phyloP scores from a whole-genome alignment of 2,113 vertebrate species.

The Podocnemis expansa region DNA sequence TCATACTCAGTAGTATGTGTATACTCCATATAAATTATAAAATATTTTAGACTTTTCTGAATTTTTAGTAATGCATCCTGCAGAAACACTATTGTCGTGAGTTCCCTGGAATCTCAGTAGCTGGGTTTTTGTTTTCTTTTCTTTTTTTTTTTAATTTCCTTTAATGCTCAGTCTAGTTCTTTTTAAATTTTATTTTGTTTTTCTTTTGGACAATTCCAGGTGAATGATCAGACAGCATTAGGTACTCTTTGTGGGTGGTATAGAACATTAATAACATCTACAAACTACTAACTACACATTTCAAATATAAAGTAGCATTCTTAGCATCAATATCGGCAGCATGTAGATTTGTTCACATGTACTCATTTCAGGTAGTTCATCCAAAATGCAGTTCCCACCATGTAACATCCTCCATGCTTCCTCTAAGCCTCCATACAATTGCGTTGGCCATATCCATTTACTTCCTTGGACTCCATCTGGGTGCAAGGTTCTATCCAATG shows the following conservation, averaged over 20 bases:
- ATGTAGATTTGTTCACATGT: neutral
- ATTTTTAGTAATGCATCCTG: conserved; percentile 73
- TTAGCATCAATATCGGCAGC: neutral
- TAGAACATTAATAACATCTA: neutral
- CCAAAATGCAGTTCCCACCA: neutral
- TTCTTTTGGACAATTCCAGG: neutral
- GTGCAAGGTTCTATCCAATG: neutral
- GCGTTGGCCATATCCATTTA: neutral
- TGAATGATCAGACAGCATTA: neutral
- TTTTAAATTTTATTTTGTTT: conserved; percentile 23
- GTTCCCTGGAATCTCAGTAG: conserved; percentile 70
- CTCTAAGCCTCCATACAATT: neutral
- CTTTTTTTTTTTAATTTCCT: conserved; percentile 52
- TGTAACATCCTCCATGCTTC: neutral
- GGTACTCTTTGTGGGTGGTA: neutral
- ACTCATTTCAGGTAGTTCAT: neutral
- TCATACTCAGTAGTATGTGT: conserved; percentile 77
- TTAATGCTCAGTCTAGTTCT: conserved; percentile 43
- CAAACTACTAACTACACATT: neutral
- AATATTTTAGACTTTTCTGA: conserved; percentile 72
- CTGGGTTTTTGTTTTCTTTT: conserved; percentile 76
- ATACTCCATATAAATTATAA: conserved; percentile 81
- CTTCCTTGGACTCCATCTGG: neutral
- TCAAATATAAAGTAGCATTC: neutral
- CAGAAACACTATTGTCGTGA: conserved; percentile 79